These are phyloP conservation scores for Tetramorium alpestre DNA, from an alignment of 1,140 invertebrate species.

Conservation along the genomic window DNA sequence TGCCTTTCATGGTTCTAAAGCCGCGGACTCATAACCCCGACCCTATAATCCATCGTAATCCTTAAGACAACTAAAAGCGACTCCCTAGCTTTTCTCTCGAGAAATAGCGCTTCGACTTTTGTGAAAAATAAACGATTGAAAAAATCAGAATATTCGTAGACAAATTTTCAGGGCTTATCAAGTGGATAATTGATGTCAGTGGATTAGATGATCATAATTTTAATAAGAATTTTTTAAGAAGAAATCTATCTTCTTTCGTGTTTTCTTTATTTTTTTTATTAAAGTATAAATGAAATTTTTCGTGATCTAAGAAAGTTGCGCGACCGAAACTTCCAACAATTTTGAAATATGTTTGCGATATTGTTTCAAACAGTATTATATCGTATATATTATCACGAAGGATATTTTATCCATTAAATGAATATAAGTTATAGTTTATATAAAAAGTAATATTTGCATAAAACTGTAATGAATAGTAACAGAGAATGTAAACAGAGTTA, in stretches of 20 bases:
- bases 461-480: not conserved
- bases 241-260: not conserved
- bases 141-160: not conserved
- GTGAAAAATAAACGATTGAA: constrained; percentile 35
- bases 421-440: not conserved
- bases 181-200: constrained; percentile 10
- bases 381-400: not conserved
- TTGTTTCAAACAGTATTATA: not conserved
- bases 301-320: not conserved
- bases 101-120: constrained; percentile 27
- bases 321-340: not conserved
- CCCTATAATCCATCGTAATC: constrained; percentile 37
- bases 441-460: not conserved
- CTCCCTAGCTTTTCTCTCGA: constrained; percentile 4
- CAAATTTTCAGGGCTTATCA: constrained; percentile 14
- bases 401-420: not conserved
- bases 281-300: not conserved
- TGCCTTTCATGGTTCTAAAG: constrained; percentile 44
- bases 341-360: not conserved
- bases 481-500: not conserved
- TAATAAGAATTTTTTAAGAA: not conserved
- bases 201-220: not conserved
- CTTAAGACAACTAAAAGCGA: constrained; percentile 56
- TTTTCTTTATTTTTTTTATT: not conserved
- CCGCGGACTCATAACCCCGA: constrained; percentile 45